Base-by-base conservation (phyloP, 2,888 invertebrate genomes). In the Macropis europaea region DNA sequence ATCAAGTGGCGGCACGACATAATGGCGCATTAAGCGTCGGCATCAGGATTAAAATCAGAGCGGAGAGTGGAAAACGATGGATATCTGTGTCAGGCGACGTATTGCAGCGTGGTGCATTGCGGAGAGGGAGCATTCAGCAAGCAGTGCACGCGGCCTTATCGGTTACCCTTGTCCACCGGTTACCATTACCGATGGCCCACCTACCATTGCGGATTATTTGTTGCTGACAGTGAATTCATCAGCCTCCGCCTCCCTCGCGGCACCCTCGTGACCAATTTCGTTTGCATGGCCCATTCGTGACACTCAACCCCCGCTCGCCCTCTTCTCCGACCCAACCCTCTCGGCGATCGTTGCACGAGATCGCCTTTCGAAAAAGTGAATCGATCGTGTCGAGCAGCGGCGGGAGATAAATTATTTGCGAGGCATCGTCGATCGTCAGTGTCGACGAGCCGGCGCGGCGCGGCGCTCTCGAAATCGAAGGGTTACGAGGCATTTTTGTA, bases 201-300 rank as follows among this genome's bases (percentile, higher is more conserved):
- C 26, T 24, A 30, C 30, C 45, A 36, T 52, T 13, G 52, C 32
- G 61, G 74, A 72, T 75, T 72, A 81, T 81, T 81, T 70, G 75
- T 72, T 75, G 61, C 45, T 47, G 69, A 77, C 64, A 54, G 69
- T 59, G 70, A 75, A 79, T 79, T 77, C 73, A 53, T 76, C 73
- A 47, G 52, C 45, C 48, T 19, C 32, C 17, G n/a, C n/a, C n/a
- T n/a, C n/a, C n/a, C n/a, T n/a, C n/a, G 50, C 28, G 17, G 15
- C 47, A 50, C 52, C 36, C 32, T 48, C 47, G 57, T 52, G 56
- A 45, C 59, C 70, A 24, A 60, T 56, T n/a, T 67, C 67, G 57
- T 76, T 75, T 48, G 42, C 59, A 42, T 52, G 34, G 42, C 17
- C 32, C 50, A 56, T 60, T 60, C 38, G 60, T 19, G 61, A 61